Conservation (phyloP, 1,140 invertebrate genomes). For the Oncopeltus fasciatus region DNA sequence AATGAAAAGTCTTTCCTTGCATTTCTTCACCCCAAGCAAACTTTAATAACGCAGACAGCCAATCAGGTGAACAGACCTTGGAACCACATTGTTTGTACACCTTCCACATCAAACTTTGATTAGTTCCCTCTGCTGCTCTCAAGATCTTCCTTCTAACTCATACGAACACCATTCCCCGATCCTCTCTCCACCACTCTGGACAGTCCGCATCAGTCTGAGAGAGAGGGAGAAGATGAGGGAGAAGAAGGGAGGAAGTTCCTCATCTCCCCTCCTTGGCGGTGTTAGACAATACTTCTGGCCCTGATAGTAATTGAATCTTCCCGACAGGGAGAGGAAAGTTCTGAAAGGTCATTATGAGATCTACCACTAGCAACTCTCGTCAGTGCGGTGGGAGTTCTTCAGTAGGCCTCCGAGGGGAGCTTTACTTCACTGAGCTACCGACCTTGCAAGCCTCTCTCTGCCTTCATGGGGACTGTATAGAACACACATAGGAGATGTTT, state of each 20-base stretch:
- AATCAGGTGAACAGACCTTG: neutral
- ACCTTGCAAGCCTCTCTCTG: too few species aligned
- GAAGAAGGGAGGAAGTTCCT: neutral
- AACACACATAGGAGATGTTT: too few species aligned
- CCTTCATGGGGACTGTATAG: too few species aligned
- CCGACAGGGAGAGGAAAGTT: neutral
- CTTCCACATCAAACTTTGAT: neutral
- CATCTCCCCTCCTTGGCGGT: neutral
- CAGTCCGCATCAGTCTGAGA: too few species aligned
- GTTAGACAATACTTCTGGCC: neutral
- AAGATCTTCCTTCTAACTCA: neutral
- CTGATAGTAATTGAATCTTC: neutral
- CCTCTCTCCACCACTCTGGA: neutral
- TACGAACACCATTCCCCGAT: too few species aligned
- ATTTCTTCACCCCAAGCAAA: too few species aligned
- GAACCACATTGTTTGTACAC: neutral
- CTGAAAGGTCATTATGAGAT: neutral
- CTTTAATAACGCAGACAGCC: neutral
- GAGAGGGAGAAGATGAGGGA: too few species aligned
- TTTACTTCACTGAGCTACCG: too few species aligned
- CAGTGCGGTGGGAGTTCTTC: too few species aligned
- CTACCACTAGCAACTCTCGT: too few species aligned
- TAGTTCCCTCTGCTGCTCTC: neutral
- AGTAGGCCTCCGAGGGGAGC: too few species aligned
- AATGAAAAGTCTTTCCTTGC: too few species aligned